Percentiles rank a stretch among this genome's conserved stretches.
phyloP scores from a whole-genome alignment of 35 echinoderm and acorn worm genomes.

The Anneissia japonica region DNA sequence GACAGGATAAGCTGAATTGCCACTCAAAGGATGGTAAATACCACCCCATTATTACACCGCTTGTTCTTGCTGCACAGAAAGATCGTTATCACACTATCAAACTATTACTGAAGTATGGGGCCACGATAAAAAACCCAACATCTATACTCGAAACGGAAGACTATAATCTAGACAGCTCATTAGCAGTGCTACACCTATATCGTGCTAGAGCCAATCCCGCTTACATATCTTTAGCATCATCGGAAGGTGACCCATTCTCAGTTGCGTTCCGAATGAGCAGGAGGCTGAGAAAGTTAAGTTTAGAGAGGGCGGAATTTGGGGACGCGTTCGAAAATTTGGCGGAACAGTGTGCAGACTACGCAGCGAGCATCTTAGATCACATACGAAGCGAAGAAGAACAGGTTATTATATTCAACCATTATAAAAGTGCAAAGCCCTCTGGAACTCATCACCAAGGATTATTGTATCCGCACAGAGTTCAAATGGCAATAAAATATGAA shows the following conservation, averaged over 20 bases:
- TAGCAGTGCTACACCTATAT: not conserved
- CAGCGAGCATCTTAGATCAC: conserved; percentile 5
- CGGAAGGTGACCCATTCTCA: not conserved
- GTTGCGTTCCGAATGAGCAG: not conserved
- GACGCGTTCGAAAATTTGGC: not conserved
- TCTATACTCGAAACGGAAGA: not conserved
- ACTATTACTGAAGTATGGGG: not conserved
- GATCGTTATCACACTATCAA: not conserved
- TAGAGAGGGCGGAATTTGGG: not conserved
- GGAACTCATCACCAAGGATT: too few species aligned
- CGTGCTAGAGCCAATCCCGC: not conserved
- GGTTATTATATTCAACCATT: not conserved
- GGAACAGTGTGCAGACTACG: conserved; percentile 8
- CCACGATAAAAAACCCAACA: not conserved
- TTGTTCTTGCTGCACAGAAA: not conserved
- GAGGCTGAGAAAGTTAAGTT: conserved; percentile 6
- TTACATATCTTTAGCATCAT: conserved; percentile 9
- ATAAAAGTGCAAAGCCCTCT: not conserved
- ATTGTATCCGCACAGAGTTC: not conserved
- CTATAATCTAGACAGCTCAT: not conserved
- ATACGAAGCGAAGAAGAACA: conserved; percentile 10
- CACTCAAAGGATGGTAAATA: not conserved
- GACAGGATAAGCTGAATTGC: not conserved
- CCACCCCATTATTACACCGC: not conserved
- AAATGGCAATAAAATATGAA: conserved; percentile 19